Base-by-base conservation (phyloP, 2,113 vertebrate species). In the Hippolais icterina region DNA sequence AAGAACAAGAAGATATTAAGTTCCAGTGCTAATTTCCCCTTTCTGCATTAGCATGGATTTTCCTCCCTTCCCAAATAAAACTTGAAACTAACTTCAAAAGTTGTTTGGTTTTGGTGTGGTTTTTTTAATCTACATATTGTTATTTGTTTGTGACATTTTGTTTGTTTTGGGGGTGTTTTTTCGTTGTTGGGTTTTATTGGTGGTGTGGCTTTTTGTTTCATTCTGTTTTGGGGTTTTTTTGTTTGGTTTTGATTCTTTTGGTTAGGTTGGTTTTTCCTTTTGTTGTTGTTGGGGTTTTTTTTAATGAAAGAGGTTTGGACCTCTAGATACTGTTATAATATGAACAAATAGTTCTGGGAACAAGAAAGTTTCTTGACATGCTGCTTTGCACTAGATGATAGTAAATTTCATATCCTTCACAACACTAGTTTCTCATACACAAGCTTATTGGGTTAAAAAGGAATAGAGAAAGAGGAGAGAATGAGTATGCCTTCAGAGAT, bases 401-500 rank as follows among this genome's bases (percentile, higher is more conserved):
- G 37, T 9, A 65, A 60, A 82, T 76, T 78, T 65, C 44, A 69
- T 69, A 57, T 27, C 44, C 52, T 81, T 91, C 83, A n/a, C 63
- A 82, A 61, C 21, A 82, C 37, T 15, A 41, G 41, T 76, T 89
- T 91, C 81, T 89, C 63, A 79, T 72, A 87, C 31, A 83, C 28
- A 87, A 93, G 61, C 39, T 84, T 85, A 91, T 68, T 53, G 70
- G n/a, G 81, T 89, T 93, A 93, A 95, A 97, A 91, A 79, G 37
- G 44, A 66, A 72, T 50, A 91, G 49, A 84, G 83, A 59, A 84
- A 91, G 71, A 93, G 76, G 29, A 75, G 83, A 89, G 77, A 94
- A 96, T 69, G 70, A 71, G 77, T 41, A 69, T 91, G 95, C 63
- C 91, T 96, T 94, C 61, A 95, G 96, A 97, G 91, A 91, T 96